These are phyloP conservation scores for Argynnis bischoffii DNA, from an alignment of 2,888 invertebrate genomes.

Conservation along the genomic window DNA sequence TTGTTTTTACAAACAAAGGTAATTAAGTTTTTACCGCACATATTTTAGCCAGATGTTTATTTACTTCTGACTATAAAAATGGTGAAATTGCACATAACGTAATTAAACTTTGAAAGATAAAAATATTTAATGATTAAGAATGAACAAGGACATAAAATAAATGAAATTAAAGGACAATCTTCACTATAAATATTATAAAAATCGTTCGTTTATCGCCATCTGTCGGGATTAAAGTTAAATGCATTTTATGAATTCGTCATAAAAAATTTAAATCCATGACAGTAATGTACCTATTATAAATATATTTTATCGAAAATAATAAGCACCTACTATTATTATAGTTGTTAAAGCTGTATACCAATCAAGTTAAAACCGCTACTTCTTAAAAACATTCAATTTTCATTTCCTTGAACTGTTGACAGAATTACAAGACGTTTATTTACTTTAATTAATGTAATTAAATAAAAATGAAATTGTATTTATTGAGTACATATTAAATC, in stretches of 20 bases:
- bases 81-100: not conserved
- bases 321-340: not conserved
- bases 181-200: not conserved
- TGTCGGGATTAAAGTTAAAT: slow-evolving; percentile 7
- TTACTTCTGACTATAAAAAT: slow-evolving; percentile 11
- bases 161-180: not conserved
- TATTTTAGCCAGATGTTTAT: slow-evolving; percentile 24
- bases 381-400: slow-evolving; percentile 5
- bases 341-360: not conserved
- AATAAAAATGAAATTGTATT: not conserved
- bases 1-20: slow-evolving; percentile 25
- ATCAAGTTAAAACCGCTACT: slow-evolving; percentile 2
- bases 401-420: slow-evolving; percentile 9
- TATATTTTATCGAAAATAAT: slow-evolving; percentile 1
- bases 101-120: not conserved
- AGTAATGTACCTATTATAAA: not conserved
- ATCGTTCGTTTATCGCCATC: slow-evolving; percentile 18
- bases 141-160: not conserved
- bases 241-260: not conserved
- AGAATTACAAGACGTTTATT: slow-evolving; percentile 8
- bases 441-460: slow-evolving; percentile 1
- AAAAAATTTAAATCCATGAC: not conserved
- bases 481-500: not conserved
- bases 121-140: slow-evolving; percentile 3
- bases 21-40: slow-evolving; percentile 24